phyloP scores from a whole-genome alignment of 2,888 invertebrate genomes.

The Coremacera marginata region DNA sequence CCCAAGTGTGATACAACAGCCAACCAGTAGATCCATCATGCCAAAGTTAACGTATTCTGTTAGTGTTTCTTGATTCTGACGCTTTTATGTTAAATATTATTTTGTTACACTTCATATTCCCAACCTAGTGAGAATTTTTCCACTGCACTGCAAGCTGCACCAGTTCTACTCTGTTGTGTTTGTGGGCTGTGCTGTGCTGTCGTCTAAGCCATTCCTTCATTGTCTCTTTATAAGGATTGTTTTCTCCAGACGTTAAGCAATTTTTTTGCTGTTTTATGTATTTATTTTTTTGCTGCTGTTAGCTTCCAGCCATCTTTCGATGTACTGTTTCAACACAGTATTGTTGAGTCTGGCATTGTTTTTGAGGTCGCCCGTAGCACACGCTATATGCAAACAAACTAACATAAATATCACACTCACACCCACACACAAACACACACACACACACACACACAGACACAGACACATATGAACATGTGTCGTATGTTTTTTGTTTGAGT shows the following conservation, averaged over 20 bases:
- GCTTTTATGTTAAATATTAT: too few relatives aligned
- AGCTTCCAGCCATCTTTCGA: too few relatives aligned
- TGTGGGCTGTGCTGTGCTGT: background rate
- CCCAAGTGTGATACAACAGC: too few relatives aligned
- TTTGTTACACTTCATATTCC: too few relatives aligned
- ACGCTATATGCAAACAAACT: background rate
- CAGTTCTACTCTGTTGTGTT: background rate
- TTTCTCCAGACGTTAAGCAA: background rate
- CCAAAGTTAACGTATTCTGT: background rate
- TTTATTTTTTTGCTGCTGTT: background rate
- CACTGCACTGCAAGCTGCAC: background rate
- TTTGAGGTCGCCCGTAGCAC: background rate
- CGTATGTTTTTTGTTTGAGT: background rate
- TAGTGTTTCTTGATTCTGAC: background rate
- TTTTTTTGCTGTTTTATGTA: background rate
- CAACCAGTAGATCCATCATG: background rate
- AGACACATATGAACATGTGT: background rate
- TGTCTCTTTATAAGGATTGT: background rate
- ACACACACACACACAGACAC: background rate
- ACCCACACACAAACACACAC: background rate
- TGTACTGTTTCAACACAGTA: too few relatives aligned
- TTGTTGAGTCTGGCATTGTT: background rate
- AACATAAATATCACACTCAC: background rate
- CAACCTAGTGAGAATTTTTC: background rate
- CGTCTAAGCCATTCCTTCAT: slow-evolving; percentile 1